phyloP scores from a whole-genome alignment of 2,113 vertebrate species.

The Piprites chloris region DNA sequence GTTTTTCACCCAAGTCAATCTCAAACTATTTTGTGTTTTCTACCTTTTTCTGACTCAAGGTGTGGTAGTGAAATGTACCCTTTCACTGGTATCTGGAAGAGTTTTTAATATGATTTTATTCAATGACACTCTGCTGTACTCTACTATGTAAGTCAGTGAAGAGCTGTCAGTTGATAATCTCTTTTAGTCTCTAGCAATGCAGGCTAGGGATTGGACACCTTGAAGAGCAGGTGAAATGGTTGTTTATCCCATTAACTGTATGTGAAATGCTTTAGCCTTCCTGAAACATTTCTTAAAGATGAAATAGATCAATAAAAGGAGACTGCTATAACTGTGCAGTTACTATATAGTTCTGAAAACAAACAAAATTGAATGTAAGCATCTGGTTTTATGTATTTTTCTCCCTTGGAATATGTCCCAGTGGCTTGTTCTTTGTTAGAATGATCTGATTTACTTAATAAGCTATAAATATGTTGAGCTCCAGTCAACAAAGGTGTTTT shows the following conservation, averaged over 20 bases:
- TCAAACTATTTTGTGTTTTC: background rate
- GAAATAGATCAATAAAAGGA: conserved; percentile 32
- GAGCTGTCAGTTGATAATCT: background rate
- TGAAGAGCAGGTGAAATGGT: background rate
- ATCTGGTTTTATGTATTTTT: conserved; percentile 37
- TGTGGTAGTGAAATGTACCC: background rate
- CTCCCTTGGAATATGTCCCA: conserved; percentile 33
- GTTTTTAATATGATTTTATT: background rate
- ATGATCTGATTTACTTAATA: conserved; percentile 53
- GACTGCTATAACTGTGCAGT: background rate
- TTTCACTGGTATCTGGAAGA: background rate
- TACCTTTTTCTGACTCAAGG: background rate
- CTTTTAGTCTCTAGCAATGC: background rate
- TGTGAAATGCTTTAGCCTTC: background rate
- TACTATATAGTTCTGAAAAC: conserved; percentile 23
- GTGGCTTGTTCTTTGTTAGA: conserved; percentile 44
- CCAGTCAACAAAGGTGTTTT: conserved; percentile 59
- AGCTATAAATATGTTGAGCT: conserved; percentile 53
- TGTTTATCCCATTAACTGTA: background rate
- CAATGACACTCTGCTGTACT: background rate
- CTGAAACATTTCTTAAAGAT: conserved; percentile 23
- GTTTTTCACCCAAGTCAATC: background rate
- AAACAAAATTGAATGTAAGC: conserved; percentile 39
- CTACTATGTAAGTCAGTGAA: background rate
- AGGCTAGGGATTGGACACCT: background rate